Base-by-base conservation (phyloP, 2,797 vertebrate species). In the Pangasius sanitwongsei region DNA sequence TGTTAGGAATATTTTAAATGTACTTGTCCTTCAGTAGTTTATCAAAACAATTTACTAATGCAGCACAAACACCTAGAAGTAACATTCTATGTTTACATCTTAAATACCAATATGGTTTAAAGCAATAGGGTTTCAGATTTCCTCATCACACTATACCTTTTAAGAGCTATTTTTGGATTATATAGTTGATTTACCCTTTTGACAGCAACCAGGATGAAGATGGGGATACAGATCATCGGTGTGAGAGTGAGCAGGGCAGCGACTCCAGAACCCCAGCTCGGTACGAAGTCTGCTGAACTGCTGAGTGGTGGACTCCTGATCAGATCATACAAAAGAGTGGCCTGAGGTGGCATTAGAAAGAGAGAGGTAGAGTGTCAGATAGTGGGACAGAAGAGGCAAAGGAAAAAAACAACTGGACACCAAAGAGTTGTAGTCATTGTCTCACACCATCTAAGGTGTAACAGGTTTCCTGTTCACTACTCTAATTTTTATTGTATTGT, bases 141-240 rank as follows among this genome's bases (percentile, higher is more conserved):
- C 57, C 12, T 41, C 23, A 59, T 59, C 18, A 37, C 2, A 20
- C 34, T 2, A 63, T 28, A 9, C 13, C 37, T 63, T 15, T 63
- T 63, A 6, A 41, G 59, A 83, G 13, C 0, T 63, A n/a, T 8
- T 65, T 63, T 15, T 65, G 13, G 3, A 63, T 63, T n/a, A 65
- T 25, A 16, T 63, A 83, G 12, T 77, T 28, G 41, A 81, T 95
- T 91, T 86, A 96, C 96, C 93, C 59, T 92, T 13, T 0, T 90
- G 20, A 94, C 15, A 1, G 92, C 5, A n/a, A 95, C 1, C 0
- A 95, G 61, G 28, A 95, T 72, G 86, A 92, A 96, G 2, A 86
- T 2, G 1, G 96, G 96, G 91, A 96, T 95, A 90, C 95, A 96
- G 5, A 94, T 31, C 82, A 97, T 90, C 0, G 96, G 95, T 18